Base-by-base conservation (phyloP, 2,113 vertebrate species). In the Lagopus muta region DNA sequence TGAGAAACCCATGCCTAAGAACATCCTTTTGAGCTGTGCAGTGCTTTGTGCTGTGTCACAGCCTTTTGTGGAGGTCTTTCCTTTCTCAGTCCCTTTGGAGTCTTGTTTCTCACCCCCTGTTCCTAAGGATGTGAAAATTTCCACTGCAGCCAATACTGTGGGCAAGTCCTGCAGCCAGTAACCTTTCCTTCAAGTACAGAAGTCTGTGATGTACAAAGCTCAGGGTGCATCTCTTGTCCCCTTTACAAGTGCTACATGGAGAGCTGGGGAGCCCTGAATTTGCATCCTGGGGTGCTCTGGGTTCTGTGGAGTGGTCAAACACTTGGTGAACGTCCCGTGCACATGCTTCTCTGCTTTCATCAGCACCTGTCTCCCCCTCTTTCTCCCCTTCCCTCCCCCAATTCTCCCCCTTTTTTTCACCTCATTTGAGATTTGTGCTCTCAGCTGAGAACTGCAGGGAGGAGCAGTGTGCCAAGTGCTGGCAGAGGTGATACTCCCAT, bases 281-380 rank as follows among this genome's bases (percentile, higher is more conserved):
- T 32, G 47, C 20, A 42, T n/a, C 32, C 36, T 73, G 34, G 2
- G 42, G 34, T 61, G 42, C 18, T 88, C 13, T 77, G 64, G 66
- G 54, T 61, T 36, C 3, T 3, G 2, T 4, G 32, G 21, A 52
- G 28, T 8, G 20, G 24, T 52, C n/a, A 34, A 45, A 38, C 34
- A n/a, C 1, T 1, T 14, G 6, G 24, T 50, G 61, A 48, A 8
- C 2, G 30, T 36, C 36, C 30, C 30, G 6, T 0, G 0, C n/a
- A 6, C 8, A 7, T 2, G 2, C 38, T 66, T 30, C 42, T 66
- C 47, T 89, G 42, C 57, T 87, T 57, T 28, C n/a, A 28, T 32
- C 32, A 60, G 22, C 43, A 65, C 13, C n/a, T 48, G 3, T n/a
- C 78, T 25, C 16, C 13, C 47, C 3, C 2, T 76, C 32, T 55